phyloP scores from a whole-genome alignment of 2,888 invertebrate species.

The Prenolepis imparis region DNA sequence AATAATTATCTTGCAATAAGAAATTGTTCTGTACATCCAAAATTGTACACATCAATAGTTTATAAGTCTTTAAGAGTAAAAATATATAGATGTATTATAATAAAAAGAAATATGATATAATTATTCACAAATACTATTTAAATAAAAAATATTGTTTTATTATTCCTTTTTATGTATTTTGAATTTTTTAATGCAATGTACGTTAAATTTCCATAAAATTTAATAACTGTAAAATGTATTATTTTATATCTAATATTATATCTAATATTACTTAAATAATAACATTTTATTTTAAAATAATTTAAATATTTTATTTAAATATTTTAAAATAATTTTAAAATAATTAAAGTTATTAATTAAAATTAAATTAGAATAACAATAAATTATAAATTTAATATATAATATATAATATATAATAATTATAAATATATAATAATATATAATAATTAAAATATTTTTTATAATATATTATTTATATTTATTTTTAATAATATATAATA shows the following conservation, averaged over 20 bases:
- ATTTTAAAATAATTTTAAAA: background rate
- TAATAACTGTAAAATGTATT: background rate
- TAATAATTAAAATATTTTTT: background rate
- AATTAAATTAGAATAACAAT: background rate
- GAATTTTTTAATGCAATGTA: background rate
- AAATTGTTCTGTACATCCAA: background rate
- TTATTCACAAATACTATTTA: conserved; percentile 5
- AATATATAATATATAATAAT: conserved; percentile 14
- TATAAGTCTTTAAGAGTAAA: background rate
- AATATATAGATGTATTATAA: conserved; percentile 10
- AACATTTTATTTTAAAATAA: background rate
- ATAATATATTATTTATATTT: too few species aligned
- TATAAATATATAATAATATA: too few species aligned
- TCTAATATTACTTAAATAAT: too few species aligned
- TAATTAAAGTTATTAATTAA: background rate
- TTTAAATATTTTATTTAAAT: too few species aligned
- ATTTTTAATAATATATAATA: background rate
- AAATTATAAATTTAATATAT: background rate
- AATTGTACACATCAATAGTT: background rate
- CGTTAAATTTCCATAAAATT: background rate
- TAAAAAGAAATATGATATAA: conserved; percentile 2
- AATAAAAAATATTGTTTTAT: conserved; percentile 10
- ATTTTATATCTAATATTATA: background rate
- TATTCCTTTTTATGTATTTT: background rate
- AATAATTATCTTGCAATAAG: background rate